Evolutionary conservation across 2,113 vertebrate species (phyloP), one percentile per base, ranked within the genome.

Genomic region (Panthera leo): DNA sequence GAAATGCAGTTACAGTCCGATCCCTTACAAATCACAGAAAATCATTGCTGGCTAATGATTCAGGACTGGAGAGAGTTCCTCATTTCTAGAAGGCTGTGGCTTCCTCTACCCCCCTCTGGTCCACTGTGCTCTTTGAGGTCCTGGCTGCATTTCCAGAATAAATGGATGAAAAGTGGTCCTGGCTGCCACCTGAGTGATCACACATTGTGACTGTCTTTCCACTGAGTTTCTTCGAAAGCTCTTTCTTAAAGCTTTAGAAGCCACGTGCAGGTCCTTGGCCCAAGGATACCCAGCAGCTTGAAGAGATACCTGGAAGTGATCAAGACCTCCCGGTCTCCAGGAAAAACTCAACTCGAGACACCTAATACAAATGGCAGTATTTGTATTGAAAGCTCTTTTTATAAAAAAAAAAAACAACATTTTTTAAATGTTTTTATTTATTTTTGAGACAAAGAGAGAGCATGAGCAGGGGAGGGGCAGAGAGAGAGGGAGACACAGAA

Each of bases 21-120:
- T 98, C 31, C 21, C 71, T 97, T 95, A 65, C 92, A 45, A 42
- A 21, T 34, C 82, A 67, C 96, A 83, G 96, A 96, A 96, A 95
- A 51, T 5, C 87, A 23, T 23, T 90, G 96, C 55, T 27, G 55
- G 71, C 65, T 97, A 96, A 97, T 88, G 97, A 91, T 97, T 95
- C 88, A 42, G 82, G 82, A 13, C n/a, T 12, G n/a, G 92, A 39
- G 95, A 53, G 0, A 65, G 39, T n/a, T 73, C 82, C 83, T 95
- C 39, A 16, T 21, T 45, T 61, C 79, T 18, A n/a, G 29, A 13
- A 16, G 67, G 39, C 70, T 21, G 5, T 10, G n/a, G 45, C 79
- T 88, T 29, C 58, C 25, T 63, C n/a, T 5, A 4, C 55, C n/a
- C 34, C 14, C 3, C 21, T 34, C 27, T 34, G 16, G 36, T 25